These are phyloP conservation scores for Eristalis intricaria DNA, from an alignment of 2,888 invertebrate genomes.

Conservation along the genomic window DNA sequence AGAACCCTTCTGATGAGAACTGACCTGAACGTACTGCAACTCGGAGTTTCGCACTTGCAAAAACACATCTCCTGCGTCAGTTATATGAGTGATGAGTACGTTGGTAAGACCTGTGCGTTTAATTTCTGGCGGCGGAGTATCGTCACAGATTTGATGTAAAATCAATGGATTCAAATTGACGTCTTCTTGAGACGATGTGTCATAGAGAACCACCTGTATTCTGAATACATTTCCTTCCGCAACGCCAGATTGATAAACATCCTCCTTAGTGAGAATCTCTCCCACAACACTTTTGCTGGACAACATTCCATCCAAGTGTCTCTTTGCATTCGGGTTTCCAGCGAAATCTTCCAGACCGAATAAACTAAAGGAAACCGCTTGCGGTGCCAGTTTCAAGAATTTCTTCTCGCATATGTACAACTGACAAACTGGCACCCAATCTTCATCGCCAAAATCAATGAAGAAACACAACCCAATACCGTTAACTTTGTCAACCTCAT, in stretches of 20 bases:
- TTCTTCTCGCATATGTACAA: conserved; percentile 85
- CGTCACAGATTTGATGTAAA: conserved; percentile 82
- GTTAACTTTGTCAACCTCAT: conserved; percentile 81
- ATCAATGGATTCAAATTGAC: conserved; percentile 85
- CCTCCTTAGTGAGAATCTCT: conserved; percentile 81
- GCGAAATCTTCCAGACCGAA: conserved; percentile 87
- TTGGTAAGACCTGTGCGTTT: conserved; percentile 77
- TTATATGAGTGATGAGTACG: conserved; percentile 78
- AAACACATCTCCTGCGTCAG: conserved; percentile 79
- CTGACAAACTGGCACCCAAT: conserved; percentile 82
- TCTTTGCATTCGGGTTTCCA: conserved; percentile 79
- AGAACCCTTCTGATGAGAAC: background rate
- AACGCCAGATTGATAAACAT: conserved; percentile 74
- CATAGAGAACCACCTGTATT: conserved; percentile 85
- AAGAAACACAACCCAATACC: conserved; percentile 84
- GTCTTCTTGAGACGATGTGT: conserved; percentile 85
- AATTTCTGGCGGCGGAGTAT: conserved; percentile 78
- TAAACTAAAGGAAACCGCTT: conserved; percentile 87
- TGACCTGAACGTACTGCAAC: conserved; percentile 78
- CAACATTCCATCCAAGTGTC: conserved; percentile 80
- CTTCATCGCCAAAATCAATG: conserved; percentile 89
- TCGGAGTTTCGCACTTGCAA: conserved; percentile 78
- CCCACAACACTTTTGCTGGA: conserved; percentile 84
- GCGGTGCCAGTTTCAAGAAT: conserved; percentile 86
- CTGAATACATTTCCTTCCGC: conserved; percentile 74